Base-by-base conservation (phyloP, 2,113 vertebrate genomes). In the Gymnogyps californianus region DNA sequence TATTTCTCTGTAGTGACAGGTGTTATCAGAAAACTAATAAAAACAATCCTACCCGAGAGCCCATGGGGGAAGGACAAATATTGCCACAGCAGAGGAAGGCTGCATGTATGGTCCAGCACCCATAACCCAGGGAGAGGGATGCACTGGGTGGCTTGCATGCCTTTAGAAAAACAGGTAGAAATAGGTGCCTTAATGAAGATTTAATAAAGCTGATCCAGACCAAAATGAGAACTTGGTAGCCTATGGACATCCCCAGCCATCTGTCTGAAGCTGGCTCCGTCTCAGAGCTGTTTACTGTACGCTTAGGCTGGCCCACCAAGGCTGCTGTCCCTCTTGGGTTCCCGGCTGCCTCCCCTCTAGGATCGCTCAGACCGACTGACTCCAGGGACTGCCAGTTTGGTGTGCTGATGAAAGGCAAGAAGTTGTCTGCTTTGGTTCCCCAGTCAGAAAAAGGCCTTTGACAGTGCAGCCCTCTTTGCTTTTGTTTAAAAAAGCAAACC, bases 11-110 rank as follows among this genome's bases (percentile, higher is more conserved):
- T 85, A 52, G 65, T 47, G 47, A 64, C 61, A 61, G 51, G 51
- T 70, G 55, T 87, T 80, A 51, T 66, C 66, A 42, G 77, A 80
- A 94, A 92, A 49, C 46, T 66, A 91, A 79, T 74, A 65, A 89
- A 78, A 95, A 6, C 10, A 15, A 6, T 10, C 59, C 38, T 52
- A 12, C 31, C 29, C 38, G 5, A 51, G 44, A 77, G 62, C n/a
- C 58, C 66, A 26, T 3, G 36, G 25, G 31, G n/a, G 26, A 67
- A 77, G 49, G 75, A 72, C 59, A 54, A 26, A 64, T 20, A 29
- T 36, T 77, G 51, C 42, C 0, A 9, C 72, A 70, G 82, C 46
- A 42, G 22, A 57, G 40, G 44, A n/a, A 12, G n/a, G 87, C 58
- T 82, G 70, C 25, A 8, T 1, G 0, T 34, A 6, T 5, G 9